A percentile compares a stretch with the other conserved stretches of the same genome.
Evolutionary conservation across 2,888 invertebrate genomes (phyloP).

Genomic region (Ichneumoninae sp.): DNA sequence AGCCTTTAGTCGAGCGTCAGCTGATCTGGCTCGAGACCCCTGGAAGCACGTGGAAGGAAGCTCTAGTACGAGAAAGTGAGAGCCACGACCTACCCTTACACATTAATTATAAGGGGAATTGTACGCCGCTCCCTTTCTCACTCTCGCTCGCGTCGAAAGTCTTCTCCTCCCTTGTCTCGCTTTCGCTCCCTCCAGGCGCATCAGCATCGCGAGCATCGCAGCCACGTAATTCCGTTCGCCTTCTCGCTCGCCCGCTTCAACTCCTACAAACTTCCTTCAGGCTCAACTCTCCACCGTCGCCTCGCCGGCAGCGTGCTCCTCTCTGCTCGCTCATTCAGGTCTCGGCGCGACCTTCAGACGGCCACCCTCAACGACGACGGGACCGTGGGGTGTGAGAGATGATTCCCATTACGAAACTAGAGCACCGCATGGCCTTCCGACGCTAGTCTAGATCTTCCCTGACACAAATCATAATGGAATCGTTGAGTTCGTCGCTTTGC

Average conservation of each 20-base stretch:
- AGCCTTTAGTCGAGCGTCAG: constrained; percentile 73
- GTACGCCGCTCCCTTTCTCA: constrained; percentile 61
- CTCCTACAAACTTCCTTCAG: constrained; percentile 70
- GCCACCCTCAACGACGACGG: constrained; percentile 71
- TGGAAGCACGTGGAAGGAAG: constrained; percentile 71
- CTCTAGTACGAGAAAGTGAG: constrained; percentile 65
- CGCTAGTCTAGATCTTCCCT: constrained; percentile 44
- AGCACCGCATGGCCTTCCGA: constrained; percentile 66
- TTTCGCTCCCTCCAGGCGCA: constrained; percentile 60
- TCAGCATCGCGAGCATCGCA: constrained; percentile 54
- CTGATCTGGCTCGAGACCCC: constrained; percentile 82
- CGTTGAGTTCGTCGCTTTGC: neutral
- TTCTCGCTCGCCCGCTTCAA: constrained; percentile 72
- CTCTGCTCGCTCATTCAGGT: constrained; percentile 72
- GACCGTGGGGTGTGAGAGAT: constrained; percentile 76
- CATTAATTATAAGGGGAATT: constrained; percentile 84
- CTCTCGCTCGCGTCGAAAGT: constrained; percentile 57
- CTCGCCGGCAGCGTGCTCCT: constrained; percentile 62
- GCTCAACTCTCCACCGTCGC: constrained; percentile 72
- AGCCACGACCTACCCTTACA: constrained; percentile 83
- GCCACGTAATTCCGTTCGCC: constrained; percentile 69
- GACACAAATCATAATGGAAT: constrained; percentile 49
- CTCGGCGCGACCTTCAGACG: constrained; percentile 74
- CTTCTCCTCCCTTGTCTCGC: constrained; percentile 56
- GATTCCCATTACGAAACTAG: constrained; percentile 73